Conservation (phyloP, 2,888 invertebrate genomes). For the Catocala sponsa region DNA sequence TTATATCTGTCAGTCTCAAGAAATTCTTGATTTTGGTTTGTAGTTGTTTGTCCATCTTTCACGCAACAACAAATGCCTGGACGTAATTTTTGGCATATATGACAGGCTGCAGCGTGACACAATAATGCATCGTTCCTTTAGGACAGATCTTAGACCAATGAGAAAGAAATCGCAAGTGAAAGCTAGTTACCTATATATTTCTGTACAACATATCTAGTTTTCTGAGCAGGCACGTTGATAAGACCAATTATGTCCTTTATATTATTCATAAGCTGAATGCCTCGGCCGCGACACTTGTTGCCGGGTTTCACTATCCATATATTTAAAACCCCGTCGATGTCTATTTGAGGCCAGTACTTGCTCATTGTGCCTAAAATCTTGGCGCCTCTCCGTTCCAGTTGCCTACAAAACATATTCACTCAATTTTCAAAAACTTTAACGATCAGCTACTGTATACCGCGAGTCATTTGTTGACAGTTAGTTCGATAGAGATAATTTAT, state of each 20-base stretch:
- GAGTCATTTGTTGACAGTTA: conserved; percentile 30
- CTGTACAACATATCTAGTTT: conserved; percentile 96
- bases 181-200: conserved; percentile 95
- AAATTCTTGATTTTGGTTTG: too few species aligned
- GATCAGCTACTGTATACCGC: not conserved
- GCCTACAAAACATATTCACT: conserved; percentile 60
- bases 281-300: conserved; percentile 96
- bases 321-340: conserved; percentile 95
- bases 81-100: too few species aligned
- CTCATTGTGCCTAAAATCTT: conserved; percentile 90
- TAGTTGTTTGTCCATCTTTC: too few species aligned
- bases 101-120: too few species aligned
- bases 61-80: too few species aligned
- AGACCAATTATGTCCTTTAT: conserved; percentile 94
- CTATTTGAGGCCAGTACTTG: conserved; percentile 94
- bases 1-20: too few species aligned
- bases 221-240: conserved; percentile 90
- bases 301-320: conserved; percentile 99
- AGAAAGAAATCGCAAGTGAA: too few species aligned
- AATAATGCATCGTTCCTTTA: too few species aligned
- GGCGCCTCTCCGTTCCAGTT: conserved; percentile 85
- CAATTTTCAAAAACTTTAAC: not conserved
- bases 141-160: too few species aligned
- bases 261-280: conserved; percentile 95
- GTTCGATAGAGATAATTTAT: conserved; percentile 32